Evolutionary conservation across 2,888 invertebrate genomes (phyloP), one percentile per base, ranked within the genome.

Genomic region (Drosophila pseudotalamancana): DNA sequence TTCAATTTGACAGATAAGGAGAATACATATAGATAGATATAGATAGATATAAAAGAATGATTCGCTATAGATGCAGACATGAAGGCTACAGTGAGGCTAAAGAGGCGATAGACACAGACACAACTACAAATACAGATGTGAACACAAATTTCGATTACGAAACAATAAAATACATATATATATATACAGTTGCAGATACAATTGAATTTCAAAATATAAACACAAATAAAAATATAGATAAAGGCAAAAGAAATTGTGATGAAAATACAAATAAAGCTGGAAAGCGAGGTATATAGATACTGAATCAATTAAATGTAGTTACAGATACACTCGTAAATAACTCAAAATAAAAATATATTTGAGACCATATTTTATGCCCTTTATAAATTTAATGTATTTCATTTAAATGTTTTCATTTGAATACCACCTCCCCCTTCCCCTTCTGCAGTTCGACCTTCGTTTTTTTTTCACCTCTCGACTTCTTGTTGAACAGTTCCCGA

Each of bases 161-260:
- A n/a, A n/a, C n/a, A n/a, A n/a, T n/a, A n/a, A n/a, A n/a, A n/a
- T 42, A 25, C 16, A 42, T 23, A 42, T 42, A 40, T 14, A 42
- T 23, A 42, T 42, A 42, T 42, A 42, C 16, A 42, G 40, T 25
- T 42, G 25, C 16, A 42, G 40, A 42, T 42, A 42, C 16, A 42
- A n/a, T n/a, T n/a, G n/a, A n/a, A n/a, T n/a, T n/a, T n/a, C n/a
- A n/a, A n/a, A 25, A 42, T 42, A 42, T 14, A 42, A 25, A 42
- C 25, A 42, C 16, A 42, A 25, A 42, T 42, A 42, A 11, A 42
- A 16, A 25, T 40, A 40, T 12, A 40, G 23, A 25, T 40, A 40
- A 9, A 40, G 23, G 9, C 9, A 25, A 9, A 25, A n/a, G n/a
- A n/a, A n/a, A n/a, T n/a, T n/a, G n/a, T n/a, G 25, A 25, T 25